phyloP scores from a whole-genome alignment of 1,140 invertebrate species.

The Aphis gossypii region DNA sequence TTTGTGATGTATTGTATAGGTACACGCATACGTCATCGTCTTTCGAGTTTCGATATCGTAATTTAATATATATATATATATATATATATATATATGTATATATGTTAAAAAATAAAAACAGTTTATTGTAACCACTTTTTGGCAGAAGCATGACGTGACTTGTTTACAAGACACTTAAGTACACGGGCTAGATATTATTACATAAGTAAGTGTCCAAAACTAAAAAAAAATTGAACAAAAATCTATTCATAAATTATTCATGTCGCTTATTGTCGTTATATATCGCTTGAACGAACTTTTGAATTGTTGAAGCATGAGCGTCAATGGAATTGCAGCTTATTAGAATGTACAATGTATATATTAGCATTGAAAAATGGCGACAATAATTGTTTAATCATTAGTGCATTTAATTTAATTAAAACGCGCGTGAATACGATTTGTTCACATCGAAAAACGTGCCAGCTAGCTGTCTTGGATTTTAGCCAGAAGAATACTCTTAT shows the following conservation, averaged over 20 bases:
- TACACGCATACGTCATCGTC: background rate
- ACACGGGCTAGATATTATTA: background rate
- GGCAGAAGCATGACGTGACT: background rate
- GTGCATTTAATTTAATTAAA: constrained; percentile 14
- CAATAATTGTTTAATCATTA: constrained; percentile 10
- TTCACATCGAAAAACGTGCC: constrained; percentile 1
- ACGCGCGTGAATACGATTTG: constrained; percentile 1
- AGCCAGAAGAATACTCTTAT: background rate
- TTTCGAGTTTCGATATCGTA: background rate
- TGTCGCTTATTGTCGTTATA: background rate
- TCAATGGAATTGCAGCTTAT: background rate
- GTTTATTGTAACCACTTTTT: background rate
- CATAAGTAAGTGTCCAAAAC: background rate
- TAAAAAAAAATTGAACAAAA: background rate
- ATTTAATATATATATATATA: background rate
- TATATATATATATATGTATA: too few relatives aligned
- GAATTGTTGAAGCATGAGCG: background rate
- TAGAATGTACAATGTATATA: background rate
- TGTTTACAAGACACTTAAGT: background rate
- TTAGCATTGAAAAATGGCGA: background rate
- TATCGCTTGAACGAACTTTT: background rate
- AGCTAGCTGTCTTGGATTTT: background rate
- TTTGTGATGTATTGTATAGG: background rate
- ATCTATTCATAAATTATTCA: background rate
- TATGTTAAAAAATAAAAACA: background rate